A percentile compares a stretch with the other conserved stretches of the same genome.
These are phyloP conservation scores for Ficedula albicollis DNA, from an alignment of 2,797 vertebrate genomes.

Conservation along the genomic window DNA sequence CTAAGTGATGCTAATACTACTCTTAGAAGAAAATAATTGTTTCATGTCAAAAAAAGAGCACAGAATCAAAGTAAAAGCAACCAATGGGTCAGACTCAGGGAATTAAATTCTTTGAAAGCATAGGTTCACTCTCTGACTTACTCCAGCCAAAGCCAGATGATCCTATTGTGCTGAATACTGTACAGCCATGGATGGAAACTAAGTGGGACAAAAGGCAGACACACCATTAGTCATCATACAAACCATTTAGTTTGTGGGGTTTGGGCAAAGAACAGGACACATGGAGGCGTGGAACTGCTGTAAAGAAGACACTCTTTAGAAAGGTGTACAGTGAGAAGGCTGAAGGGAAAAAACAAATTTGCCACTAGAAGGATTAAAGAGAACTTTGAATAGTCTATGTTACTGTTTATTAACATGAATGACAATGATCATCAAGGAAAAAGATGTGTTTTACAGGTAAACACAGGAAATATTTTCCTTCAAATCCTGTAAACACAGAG, in stretches of 20 bases:
- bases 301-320: background rate
- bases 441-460: background rate
- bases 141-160: background rate
- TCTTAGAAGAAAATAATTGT: background rate
- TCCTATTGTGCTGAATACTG: background rate
- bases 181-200: background rate
- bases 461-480: background rate
- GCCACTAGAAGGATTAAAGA: background rate
- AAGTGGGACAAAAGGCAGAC: background rate
- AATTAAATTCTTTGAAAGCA: background rate
- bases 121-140: background rate
- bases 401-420: background rate
- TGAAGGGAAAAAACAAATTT: background rate
- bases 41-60: background rate
- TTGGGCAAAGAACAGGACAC: background rate
- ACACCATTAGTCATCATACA: background rate
- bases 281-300: rapidly evolving
- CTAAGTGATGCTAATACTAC: background rate
- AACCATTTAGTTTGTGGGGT: background rate
- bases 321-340: rapidly evolving
- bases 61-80: background rate
- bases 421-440: background rate
- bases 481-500: background rate
- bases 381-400: background rate
- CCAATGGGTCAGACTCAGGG: background rate